phyloP scores from a whole-genome alignment of 2,888 invertebrate species.

The Hololepta plana region DNA sequence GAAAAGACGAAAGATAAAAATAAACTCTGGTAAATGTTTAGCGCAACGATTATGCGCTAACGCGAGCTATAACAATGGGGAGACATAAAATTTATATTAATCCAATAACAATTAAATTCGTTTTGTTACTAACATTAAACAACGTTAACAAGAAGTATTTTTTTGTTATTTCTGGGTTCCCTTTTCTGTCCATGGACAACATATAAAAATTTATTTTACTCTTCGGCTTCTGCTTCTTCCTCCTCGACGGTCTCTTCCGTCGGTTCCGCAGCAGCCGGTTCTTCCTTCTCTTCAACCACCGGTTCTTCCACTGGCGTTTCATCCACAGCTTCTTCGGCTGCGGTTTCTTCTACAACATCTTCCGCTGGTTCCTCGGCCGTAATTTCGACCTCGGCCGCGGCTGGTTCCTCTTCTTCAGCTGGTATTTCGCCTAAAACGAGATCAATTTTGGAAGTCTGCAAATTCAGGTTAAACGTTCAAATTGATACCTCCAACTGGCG shows the following conservation, averaged over 20 bases:
- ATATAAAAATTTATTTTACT: constrained; percentile 12
- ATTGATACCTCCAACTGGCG: neutral
- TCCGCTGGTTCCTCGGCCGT: constrained; percentile 22
- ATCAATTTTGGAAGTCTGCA: constrained; percentile 10
- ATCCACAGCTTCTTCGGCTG: constrained; percentile 15
- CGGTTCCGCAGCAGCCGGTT: constrained; percentile 27
- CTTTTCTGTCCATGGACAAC: too few species aligned
- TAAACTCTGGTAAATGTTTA: too few species aligned
- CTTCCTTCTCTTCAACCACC: constrained; percentile 15
- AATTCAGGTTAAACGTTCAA: neutral
- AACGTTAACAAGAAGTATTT: too few species aligned
- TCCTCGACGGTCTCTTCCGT: constrained; percentile 34
- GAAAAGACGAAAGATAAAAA: too few species aligned
- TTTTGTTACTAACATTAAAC: too few species aligned
- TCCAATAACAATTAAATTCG: too few species aligned
- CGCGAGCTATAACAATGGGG: too few species aligned
- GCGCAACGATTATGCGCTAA: too few species aligned
- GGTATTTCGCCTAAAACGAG: constrained; percentile 18
- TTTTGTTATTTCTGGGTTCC: too few species aligned
- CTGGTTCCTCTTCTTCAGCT: constrained; percentile 16
- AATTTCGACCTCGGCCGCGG: constrained; percentile 10
- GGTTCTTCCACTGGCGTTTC: constrained; percentile 9
- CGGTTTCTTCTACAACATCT: constrained; percentile 24
- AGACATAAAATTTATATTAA: too few species aligned
- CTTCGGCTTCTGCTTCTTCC: constrained; percentile 34